Conservation (phyloP, 2,888 invertebrate genomes). For the Philereme transversata region DNA sequence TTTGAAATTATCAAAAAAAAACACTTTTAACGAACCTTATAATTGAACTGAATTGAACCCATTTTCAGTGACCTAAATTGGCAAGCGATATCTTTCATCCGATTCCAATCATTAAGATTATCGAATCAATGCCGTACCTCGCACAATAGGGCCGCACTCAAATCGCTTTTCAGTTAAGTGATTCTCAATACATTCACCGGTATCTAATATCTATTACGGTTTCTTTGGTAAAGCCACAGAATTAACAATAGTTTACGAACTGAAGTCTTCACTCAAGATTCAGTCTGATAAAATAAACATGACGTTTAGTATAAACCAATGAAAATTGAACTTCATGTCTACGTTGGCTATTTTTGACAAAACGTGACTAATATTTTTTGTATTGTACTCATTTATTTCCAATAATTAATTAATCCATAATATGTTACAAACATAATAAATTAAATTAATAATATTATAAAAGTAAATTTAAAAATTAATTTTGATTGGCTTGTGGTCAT, state of each 20-base stretch:
- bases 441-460: too few species aligned
- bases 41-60: neutral
- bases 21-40: neutral
- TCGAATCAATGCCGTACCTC: slow-evolving; percentile 26
- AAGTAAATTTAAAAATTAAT: too few species aligned
- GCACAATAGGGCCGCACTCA: slow-evolving; percentile 28
- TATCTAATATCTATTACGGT: slow-evolving; percentile 42
- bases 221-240: slow-evolving; percentile 35
- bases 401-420: too few species aligned
- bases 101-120: slow-evolving; percentile 30
- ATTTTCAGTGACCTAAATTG: slow-evolving; percentile 26
- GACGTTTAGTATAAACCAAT: too few species aligned
- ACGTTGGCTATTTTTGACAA: too few species aligned
- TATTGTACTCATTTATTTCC: too few species aligned
- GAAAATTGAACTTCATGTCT: too few species aligned
- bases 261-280: neutral
- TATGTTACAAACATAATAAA: too few species aligned
- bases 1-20: too few species aligned
- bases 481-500: too few species aligned
- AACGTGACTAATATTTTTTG: too few species aligned
- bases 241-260: neutral
- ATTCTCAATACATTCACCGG: slow-evolving; percentile 46
- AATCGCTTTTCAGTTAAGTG: slow-evolving; percentile 42
- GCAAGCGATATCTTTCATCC: slow-evolving; percentile 10
- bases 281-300: too few species aligned